Evolutionary conservation across 1,140 invertebrate species (phyloP), one percentile per base, ranked within the genome.

Genomic region (Drosophila ambigua): DNA sequence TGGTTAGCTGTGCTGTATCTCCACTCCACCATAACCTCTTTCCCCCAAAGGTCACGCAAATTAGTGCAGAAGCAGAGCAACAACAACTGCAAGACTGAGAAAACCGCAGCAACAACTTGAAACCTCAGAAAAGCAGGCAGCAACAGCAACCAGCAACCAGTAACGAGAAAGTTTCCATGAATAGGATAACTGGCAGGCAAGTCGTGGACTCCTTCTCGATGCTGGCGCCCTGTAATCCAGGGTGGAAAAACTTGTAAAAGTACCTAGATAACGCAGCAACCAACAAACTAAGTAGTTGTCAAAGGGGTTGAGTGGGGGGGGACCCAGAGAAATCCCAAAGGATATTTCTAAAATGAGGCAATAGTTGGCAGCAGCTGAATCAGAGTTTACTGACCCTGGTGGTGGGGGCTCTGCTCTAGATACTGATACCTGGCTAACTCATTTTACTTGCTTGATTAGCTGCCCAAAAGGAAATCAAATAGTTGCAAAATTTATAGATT

Each of bases 11-110:
- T 20, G 20, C 20, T 20, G 20, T 20, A 20, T 20, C 20, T 20
- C 20, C 20, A 20, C 20, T 20, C 20, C 20, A 2, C 20, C 1
- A 20, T 20, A 20, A 20, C 44, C 31, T 52, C 8, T 28, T 16
- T 31, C 35, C 39, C 6, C 5, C 53, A 79, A 82, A 87, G 82
- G 83, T 87, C 83, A 88, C 73, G 83, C 78, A 87, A 87, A 87
- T 87, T 87, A 87, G 78, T 87, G 71, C 78, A 39, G 35, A 4
- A 35, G 31, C 8, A 7, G 4, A 52, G 51, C 68, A 77, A 67
- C 60, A 75, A 45, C 20, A 52, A 57, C 45, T 67, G 41, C 5
- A 59, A 58, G 59, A 80, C 26, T 55, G 13, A 35, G 39, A 64
- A 59, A 49, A 44, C 46, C 59, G 9, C 60, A 49, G 43, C 75